Conservation (phyloP, 2,797 vertebrate genomes). For the Periparus ater region DNA sequence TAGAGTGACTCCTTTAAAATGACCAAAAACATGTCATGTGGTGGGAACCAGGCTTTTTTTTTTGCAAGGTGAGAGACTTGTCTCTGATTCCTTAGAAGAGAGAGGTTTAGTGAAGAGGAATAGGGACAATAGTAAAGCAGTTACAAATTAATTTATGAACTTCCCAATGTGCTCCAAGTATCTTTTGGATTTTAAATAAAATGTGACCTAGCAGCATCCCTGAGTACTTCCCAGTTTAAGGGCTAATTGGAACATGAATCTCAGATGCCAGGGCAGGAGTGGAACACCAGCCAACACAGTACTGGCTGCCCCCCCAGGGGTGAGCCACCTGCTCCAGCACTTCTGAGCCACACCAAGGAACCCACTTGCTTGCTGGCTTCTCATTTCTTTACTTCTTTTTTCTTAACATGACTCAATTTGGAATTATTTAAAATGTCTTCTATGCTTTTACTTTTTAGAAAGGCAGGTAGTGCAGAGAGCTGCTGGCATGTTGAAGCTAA, state of each 20-base stretch:
- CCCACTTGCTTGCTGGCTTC: neutral
- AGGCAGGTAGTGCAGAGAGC: neutral
- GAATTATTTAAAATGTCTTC: constrained; percentile 10
- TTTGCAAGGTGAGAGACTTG: neutral
- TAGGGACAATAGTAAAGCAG: neutral
- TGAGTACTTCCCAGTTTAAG: neutral
- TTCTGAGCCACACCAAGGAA: neutral
- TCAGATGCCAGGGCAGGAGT: neutral
- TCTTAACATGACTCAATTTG: neutral
- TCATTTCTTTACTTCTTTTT: neutral
- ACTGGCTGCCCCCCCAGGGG: neutral
- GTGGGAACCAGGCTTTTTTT: neutral
- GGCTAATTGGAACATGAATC: constrained; percentile 18
- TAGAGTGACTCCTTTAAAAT: neutral
- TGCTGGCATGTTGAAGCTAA: neutral
- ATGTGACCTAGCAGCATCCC: neutral
- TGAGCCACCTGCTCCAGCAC: neutral
- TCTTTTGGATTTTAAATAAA: constrained; percentile 29
- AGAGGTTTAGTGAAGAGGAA: neutral
- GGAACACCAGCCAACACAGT: neutral
- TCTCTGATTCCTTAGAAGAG: neutral
- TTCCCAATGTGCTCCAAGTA: neutral
- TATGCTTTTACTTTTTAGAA: neutral
- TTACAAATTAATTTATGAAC: neutral
- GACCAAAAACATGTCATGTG: neutral